Evolutionary conservation across 2,797 vertebrate genomes (phyloP).

Genomic region (Scolopax rusticola): DNA sequence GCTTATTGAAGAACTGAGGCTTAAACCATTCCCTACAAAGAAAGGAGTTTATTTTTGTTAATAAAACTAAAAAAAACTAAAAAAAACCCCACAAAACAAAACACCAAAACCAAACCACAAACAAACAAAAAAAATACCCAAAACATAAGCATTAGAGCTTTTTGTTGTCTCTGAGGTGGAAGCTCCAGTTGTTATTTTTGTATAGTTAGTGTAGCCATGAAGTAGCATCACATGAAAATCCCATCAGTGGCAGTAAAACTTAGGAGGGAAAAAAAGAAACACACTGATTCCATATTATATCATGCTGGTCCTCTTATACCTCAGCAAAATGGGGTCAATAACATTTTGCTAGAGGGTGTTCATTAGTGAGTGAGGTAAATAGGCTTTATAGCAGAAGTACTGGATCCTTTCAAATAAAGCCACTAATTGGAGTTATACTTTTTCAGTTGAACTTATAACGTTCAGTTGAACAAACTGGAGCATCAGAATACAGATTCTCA

Average conservation of each 20-base stretch:
- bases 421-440: neutral
- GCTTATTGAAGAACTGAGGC: neutral
- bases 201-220: neutral
- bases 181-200: neutral
- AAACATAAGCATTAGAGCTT: neutral
- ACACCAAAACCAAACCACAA: neutral
- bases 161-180: neutral
- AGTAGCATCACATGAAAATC: neutral
- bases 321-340: neutral
- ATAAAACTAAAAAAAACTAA: neutral
- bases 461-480: neutral
- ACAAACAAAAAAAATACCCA: neutral
- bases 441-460: neutral
- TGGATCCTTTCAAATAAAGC: neutral
- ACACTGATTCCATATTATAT: neutral
- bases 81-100: neutral
- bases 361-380: neutral
- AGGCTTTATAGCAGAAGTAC: neutral
- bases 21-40: constrained; percentile 11
- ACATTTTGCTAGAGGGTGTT: neutral
- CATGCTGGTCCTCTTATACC: neutral
- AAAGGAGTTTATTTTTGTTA: constrained; percentile 68
- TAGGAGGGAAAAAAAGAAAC: neutral
- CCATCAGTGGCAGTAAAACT: neutral
- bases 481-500: neutral